Evolutionary conservation across 2,888 invertebrate genomes (phyloP).

Genomic region (Chrysopilus asiliformis): DNA sequence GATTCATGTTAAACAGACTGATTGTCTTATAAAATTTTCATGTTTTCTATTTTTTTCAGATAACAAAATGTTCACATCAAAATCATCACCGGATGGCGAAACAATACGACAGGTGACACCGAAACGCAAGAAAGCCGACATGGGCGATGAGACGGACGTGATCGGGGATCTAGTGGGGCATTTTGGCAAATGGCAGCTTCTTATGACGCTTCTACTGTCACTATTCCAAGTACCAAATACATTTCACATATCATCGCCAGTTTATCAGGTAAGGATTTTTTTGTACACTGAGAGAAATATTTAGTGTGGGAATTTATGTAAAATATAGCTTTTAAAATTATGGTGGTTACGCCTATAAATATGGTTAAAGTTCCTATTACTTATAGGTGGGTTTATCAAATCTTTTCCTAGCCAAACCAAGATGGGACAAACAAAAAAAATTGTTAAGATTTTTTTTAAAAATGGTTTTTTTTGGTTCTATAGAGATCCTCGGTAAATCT

Average conservation of each 20-base stretch:
- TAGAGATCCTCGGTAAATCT: too few species aligned
- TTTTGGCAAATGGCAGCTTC: conserved; percentile 63
- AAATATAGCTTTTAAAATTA: not conserved
- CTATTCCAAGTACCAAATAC: conserved; percentile 68
- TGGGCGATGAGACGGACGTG: conserved; percentile 44
- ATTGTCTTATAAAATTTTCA: too few species aligned
- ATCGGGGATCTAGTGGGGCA: conserved; percentile 56
- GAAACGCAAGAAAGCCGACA: conserved; percentile 16
- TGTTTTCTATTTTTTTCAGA: conserved; percentile 25
- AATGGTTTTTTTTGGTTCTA: too few species aligned
- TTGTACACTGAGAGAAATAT: too few species aligned
- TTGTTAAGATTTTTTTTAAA: too few species aligned
- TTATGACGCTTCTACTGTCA: conserved; percentile 58
- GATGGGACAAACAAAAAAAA: too few species aligned
- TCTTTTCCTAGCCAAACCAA: too few species aligned
- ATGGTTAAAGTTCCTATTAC: not conserved
- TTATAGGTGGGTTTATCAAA: too few species aligned
- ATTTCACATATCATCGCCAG: conserved; percentile 64
- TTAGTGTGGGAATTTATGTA: too few species aligned
- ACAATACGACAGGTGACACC: conserved; percentile 12
- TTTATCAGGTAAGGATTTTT: conserved; percentile 56
- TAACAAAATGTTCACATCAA: conserved; percentile 31
- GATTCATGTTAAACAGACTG: too few species aligned
- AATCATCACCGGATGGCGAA: conserved; percentile 27
- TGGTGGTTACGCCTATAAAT: not conserved